Conservation (phyloP, 2,113 vertebrate genomes). For the Istiophorus platypterus region DNA sequence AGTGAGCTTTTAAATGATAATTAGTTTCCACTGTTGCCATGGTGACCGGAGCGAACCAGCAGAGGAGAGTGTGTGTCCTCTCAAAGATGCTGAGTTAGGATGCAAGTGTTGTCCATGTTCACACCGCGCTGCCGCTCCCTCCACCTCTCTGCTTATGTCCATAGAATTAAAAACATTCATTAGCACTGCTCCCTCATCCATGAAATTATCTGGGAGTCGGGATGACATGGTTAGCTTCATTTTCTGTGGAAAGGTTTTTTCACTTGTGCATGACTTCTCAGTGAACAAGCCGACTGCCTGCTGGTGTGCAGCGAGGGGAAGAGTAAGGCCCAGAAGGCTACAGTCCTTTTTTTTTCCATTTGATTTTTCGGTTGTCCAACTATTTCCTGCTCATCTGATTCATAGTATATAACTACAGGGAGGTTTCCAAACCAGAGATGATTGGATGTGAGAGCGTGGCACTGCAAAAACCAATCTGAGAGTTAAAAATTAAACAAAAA, state of each 20-base stretch:
- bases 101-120: constrained; percentile 29
- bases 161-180: constrained; percentile 26
- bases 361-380: neutral
- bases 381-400: constrained; percentile 7
- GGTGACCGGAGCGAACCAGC: constrained; percentile 64
- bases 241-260: neutral
- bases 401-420: neutral
- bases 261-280: constrained; percentile 1
- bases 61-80: constrained; percentile 30
- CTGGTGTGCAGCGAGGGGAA: constrained; percentile 1
- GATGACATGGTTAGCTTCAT: neutral
- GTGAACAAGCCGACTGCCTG: neutral
- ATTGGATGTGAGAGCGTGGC: neutral
- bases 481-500: constrained; percentile 19
- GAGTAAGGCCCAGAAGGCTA: neutral
- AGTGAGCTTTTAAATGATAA: constrained; percentile 69
- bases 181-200: neutral
- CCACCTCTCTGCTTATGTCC: neutral
- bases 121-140: neutral
- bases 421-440: constrained; percentile 3
- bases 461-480: constrained; percentile 19
- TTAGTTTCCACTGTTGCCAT: constrained; percentile 78
- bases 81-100: constrained; percentile 57
- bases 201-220: constrained; percentile 12
- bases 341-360: neutral